Evolutionary conservation across 2,113 vertebrate species (phyloP).

Genomic region (Copsychus sechellarum): DNA sequence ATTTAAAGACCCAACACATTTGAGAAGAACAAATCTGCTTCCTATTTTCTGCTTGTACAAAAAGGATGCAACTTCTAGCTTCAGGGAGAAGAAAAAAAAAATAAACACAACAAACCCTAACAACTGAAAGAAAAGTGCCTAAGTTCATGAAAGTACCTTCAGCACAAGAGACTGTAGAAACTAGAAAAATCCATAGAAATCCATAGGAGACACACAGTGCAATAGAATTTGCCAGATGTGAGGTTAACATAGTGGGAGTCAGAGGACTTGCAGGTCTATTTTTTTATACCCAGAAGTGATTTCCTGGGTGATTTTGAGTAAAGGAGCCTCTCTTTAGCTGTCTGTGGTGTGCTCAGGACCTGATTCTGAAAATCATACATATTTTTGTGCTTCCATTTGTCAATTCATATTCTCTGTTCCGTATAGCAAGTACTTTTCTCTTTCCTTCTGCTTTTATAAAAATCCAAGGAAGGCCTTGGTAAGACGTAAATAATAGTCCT

Average conservation of each 20-base stretch:
- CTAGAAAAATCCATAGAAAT: not conserved
- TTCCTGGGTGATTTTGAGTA: not conserved
- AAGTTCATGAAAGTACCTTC: conserved; percentile 6
- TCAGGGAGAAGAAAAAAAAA: not conserved
- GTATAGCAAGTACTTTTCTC: not conserved
- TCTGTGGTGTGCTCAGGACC: not conserved
- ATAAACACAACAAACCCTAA: not conserved
- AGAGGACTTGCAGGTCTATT: not conserved
- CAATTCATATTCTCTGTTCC: not conserved
- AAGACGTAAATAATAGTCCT: not conserved
- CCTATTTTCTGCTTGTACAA: conserved; percentile 46
- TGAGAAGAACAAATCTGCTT: conserved; percentile 29
- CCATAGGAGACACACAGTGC: not conserved
- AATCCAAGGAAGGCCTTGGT: not conserved
- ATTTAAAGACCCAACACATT: conserved; percentile 11
- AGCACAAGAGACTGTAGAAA: not conserved
- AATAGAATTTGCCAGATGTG: not conserved
- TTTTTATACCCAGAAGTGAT: not conserved
- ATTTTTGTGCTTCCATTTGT: not conserved
- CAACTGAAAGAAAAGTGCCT: not conserved
- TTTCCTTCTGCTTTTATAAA: not conserved
- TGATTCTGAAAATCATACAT: not conserved
- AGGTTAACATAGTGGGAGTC: not conserved
- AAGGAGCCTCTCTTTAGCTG: not conserved
- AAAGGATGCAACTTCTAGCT: conserved; percentile 27